phyloP scores from a whole-genome alignment of 2,888 invertebrate species.

The Troides aeacus region DNA sequence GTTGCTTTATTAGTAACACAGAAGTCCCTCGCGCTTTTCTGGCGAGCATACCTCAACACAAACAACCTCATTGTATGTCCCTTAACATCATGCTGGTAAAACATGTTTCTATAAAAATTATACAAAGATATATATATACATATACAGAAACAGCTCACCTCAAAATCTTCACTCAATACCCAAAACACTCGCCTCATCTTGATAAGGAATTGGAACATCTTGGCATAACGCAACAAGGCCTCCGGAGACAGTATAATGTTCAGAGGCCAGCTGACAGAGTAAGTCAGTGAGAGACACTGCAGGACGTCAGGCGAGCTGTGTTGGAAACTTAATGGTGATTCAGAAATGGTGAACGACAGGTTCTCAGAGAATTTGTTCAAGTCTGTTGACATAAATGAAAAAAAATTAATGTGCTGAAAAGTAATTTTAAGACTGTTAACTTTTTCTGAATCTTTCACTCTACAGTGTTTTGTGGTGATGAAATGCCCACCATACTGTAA shows the following conservation, averaged over 20 bases:
- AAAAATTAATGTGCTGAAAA: conserved; percentile 15
- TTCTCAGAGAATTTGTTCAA: conserved; percentile 81
- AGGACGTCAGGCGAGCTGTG: conserved; percentile 84
- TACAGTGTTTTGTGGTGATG: too few species aligned
- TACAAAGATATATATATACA: neutral
- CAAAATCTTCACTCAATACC: conserved; percentile 85
- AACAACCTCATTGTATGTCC: too few species aligned
- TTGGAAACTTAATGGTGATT: conserved; percentile 82
- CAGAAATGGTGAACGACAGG: conserved; percentile 82
- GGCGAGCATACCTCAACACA: too few species aligned
- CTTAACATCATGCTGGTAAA: too few species aligned
- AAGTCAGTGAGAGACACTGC: conserved; percentile 84
- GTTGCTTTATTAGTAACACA: too few species aligned
- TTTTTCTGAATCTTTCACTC: too few species aligned
- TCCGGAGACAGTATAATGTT: conserved; percentile 88
- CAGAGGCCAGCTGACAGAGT: conserved; percentile 87
- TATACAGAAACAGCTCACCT: conserved; percentile 52
- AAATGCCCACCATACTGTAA: too few species aligned
- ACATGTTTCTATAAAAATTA: neutral
- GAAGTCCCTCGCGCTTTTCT: too few species aligned
- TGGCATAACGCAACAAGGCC: conserved; percentile 84
- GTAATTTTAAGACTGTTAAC: too few species aligned
- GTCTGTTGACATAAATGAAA: conserved; percentile 48
- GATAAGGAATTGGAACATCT: conserved; percentile 87
- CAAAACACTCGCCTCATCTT: conserved; percentile 88